Evolutionary conservation across 2,113 vertebrate genomes (phyloP).

Genomic region (Oncorhynchus keta): DNA sequence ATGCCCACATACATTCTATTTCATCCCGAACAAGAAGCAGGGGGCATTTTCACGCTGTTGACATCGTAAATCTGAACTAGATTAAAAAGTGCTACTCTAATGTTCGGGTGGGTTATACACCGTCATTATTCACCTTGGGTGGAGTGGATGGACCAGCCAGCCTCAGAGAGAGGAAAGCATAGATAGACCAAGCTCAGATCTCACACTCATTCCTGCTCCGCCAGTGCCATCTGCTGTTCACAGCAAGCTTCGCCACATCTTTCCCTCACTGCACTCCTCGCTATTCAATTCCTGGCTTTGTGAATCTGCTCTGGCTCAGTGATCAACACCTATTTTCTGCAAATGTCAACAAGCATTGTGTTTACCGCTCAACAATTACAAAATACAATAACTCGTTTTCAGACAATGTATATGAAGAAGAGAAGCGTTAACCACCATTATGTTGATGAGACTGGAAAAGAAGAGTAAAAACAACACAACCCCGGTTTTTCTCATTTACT

Average conservation of each 20-base stretch:
- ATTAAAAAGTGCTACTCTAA: slow-evolving; percentile 61
- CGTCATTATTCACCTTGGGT: slow-evolving; percentile 65
- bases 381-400: slow-evolving; percentile 11
- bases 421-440: slow-evolving; percentile 50
- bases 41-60: slow-evolving; percentile 61
- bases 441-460: slow-evolving; percentile 14
- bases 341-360: slow-evolving; percentile 57
- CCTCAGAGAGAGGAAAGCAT: slow-evolving; percentile 3
- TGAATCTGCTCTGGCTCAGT: slow-evolving; percentile 36
- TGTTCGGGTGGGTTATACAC: slow-evolving; percentile 54
- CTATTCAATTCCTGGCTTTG: slow-evolving; percentile 8
- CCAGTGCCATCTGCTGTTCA: slow-evolving; percentile 76
- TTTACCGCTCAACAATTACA: slow-evolving; percentile 31
- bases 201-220: slow-evolving; percentile 40
- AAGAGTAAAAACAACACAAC: slow-evolving; percentile 35
- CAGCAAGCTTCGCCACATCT: slow-evolving; percentile 22
- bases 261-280: not conserved
- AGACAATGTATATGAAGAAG: slow-evolving; percentile 29
- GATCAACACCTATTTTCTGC: slow-evolving; percentile 39
- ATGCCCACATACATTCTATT: slow-evolving; percentile 60
- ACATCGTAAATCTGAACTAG: slow-evolving; percentile 70
- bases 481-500: slow-evolving; percentile 57
- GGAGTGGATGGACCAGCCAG: slow-evolving; percentile 31
- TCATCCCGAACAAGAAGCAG: slow-evolving; percentile 56
- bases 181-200: not conserved